Evolutionary conservation across 2,113 vertebrate genomes (phyloP), one percentile per base, ranked within the genome.

Genomic region (Antidorcas marsupialis): DNA sequence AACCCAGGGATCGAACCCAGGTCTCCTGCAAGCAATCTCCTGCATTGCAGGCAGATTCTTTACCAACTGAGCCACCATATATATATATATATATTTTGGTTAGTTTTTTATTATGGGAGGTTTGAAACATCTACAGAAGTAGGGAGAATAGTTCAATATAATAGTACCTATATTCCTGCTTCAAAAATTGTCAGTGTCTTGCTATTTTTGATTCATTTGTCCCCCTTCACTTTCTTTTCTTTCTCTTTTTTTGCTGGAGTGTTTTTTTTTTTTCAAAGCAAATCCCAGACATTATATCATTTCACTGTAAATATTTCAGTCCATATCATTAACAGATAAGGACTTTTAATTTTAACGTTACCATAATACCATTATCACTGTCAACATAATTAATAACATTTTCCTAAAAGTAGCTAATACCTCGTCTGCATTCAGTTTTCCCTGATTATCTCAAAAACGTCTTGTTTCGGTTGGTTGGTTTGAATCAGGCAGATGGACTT

Each of bases 311-410:
- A 90, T 97, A 94, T 92, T 94, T 92, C 27, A 92, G 90, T 79
- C 5, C 89, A 52, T 96, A 64, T 91, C 52, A n/a, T 86, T 89
- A 89, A 83, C 92, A 97, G 97, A 97, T 97, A 98, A 98, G 93
- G 91, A 16, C 82, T 92, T 95, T 97, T 86, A 87, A 92, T 96
- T 97, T 94, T 93, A 67, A 90, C 52, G 50, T 91, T n/a, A 81
- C 25, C 8, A 4, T 86, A 95, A 86, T 94, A 76, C 82, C 59
- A 57, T 92, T 81, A 91, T 90, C 55, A 83, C 67, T 59, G 85
- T 93, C 94, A 79, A 19, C 76, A 47, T 82, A 84, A 94, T 96
- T 97, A 97, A 86, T 91, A 92, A 82, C 91, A 64, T 86, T 97
- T 98, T 92, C 94, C 95, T 82, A 82, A 60, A 85, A 76, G 78